Evolutionary conservation across 2,113 vertebrate species (phyloP).

Genomic region (Pandion haliaetus): DNA sequence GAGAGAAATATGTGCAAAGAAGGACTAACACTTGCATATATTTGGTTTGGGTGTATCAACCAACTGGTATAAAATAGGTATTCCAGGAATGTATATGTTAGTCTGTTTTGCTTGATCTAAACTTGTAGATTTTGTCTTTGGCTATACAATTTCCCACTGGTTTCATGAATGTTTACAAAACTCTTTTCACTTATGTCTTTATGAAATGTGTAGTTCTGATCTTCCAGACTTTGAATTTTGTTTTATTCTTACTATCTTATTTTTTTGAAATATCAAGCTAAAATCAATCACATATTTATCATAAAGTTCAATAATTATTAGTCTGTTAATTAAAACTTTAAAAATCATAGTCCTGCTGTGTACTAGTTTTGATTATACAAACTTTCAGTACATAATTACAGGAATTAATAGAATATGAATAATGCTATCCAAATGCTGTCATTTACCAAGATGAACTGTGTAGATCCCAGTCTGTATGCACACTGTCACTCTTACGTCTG

Average conservation of each 20-base stretch:
- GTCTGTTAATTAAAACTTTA: neutral
- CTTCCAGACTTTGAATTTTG: neutral
- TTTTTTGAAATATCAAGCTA: neutral
- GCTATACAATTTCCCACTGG: neutral
- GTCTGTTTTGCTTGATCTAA: neutral
- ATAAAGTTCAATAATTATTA: neutral
- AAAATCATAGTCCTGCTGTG: neutral
- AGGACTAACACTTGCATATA: neutral
- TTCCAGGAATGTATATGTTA: neutral
- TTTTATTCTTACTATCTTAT: neutral
- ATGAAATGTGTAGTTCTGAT: neutral
- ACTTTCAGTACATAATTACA: neutral
- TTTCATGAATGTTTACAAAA: neutral
- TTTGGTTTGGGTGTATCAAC: neutral
- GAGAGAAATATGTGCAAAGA: neutral
- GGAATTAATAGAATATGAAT: neutral
- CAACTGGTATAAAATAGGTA: neutral
- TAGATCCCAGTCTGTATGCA: neutral
- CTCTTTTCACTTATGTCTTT: neutral
- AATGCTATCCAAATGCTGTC: neutral
- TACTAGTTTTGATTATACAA: neutral
- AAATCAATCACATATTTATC: neutral
- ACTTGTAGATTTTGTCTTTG: neutral
- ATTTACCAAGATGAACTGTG: neutral
- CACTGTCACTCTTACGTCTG: neutral